These are phyloP conservation scores for Parauchenoglanis ngamensis DNA, from an alignment of 2,797 vertebrate genomes.

Conservation along the genomic window DNA sequence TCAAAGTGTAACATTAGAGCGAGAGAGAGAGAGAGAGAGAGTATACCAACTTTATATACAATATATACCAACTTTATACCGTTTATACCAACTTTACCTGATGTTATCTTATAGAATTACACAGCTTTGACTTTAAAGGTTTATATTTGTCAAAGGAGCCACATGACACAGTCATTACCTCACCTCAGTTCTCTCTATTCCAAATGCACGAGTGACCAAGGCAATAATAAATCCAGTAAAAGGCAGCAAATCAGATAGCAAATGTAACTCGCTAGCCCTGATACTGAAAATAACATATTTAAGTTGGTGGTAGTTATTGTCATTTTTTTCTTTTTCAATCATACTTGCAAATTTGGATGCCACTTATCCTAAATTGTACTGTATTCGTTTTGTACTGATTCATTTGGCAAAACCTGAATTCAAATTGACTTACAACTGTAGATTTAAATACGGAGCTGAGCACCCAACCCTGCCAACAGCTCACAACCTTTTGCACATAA, in stretches of 20 bases:
- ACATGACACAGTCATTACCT: not conserved
- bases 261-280: not conserved
- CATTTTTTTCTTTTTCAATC: not conserved
- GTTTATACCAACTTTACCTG: not conserved
- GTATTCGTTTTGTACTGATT: not conserved
- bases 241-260: not conserved
- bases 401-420: conserved; percentile 1
- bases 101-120: not conserved
- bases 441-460: not conserved
- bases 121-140: not conserved
- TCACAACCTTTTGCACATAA: not conserved
- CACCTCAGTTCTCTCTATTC: not conserved
- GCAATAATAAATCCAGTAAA: not conserved
- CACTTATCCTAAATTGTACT: not conserved
- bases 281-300: not conserved
- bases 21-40: too few species aligned
- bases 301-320: not conserved
- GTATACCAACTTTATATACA: too few species aligned
- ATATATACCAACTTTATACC: not conserved
- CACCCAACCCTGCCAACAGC: not conserved
- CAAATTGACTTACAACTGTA: not conserved
- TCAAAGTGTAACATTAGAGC: not conserved
- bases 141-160: not conserved
- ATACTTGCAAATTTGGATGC: not conserved
- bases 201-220: not conserved